Conservation (phyloP, 2,797 vertebrate species). For the Hoplostethus mediterraneus region DNA sequence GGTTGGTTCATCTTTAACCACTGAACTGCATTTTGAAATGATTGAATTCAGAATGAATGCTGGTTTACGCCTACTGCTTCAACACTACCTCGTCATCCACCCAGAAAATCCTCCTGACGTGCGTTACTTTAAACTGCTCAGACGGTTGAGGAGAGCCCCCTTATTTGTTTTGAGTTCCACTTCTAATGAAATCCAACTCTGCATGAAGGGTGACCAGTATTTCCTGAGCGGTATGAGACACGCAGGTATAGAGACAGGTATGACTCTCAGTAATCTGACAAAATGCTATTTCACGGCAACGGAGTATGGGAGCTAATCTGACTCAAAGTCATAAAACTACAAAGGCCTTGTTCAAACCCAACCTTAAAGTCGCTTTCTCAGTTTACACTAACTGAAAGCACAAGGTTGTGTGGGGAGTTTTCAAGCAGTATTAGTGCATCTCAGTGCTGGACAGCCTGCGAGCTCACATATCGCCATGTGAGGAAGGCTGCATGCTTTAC, state of each 20-base stretch:
- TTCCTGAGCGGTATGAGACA: conserved; percentile 1
- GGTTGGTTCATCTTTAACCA: not conserved
- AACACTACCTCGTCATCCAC: not conserved
- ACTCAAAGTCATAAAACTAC: conserved; percentile 14
- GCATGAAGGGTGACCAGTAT: conserved; percentile 2
- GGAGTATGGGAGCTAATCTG: not conserved
- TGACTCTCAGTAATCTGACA: not conserved
- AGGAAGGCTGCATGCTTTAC: not conserved
- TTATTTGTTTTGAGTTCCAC: conserved; percentile 13
- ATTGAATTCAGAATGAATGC: not conserved
- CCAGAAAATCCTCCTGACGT: not conserved
- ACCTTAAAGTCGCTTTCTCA: conserved; percentile 8
- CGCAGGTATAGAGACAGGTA: conserved; percentile 3
- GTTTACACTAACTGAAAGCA: conserved; percentile 19
- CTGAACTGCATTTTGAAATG: not conserved
- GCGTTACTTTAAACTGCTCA: not conserved
- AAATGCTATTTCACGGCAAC: not conserved
- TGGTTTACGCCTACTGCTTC: not conserved
- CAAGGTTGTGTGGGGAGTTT: not conserved
- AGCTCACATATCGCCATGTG: conserved; percentile 15
- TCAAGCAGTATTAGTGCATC: conserved; percentile 3
- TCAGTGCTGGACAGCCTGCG: not conserved
- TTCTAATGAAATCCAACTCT: conserved; percentile 26
- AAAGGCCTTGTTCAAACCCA: not conserved
- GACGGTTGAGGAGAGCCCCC: conserved; percentile 7